Evolutionary conservation across 2,797 vertebrate genomes (phyloP), one percentile per base, ranked within the genome.

Genomic region (Anisognathus igniventris): DNA sequence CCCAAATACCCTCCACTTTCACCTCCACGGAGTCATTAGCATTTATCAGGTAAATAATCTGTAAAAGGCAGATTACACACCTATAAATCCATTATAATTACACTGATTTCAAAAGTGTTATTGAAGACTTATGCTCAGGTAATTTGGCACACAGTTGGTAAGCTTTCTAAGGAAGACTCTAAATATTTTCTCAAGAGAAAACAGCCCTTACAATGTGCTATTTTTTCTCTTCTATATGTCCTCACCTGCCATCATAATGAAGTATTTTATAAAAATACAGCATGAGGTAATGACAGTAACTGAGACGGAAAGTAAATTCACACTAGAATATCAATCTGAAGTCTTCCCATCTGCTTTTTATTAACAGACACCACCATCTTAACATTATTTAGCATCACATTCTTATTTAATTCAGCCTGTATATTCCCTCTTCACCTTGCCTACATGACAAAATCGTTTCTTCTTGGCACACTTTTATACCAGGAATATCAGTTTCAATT

Each of bases 21-120:
- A 88, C 80, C 27, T 95, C 73, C 44, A 70, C 88, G 77, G 24
- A 84, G 28, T 79, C 70, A 82, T 90, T 92, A 90, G 21, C 47
- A 83, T 95, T 95, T 88, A 90, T 90, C 76, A 81, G 93, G 66
- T 81, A 95, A 93, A 88, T 81, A 93, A 80, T 86, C 77, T 82
- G 37, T 66, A 83, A 88, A 78, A 86, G 39, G 27, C 20, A 93
- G 86, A 81, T 90, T 66, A 92, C 48, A 56, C 13, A 22, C 15
- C 51, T 66, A 93, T 93, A 94, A 94, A 95, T 95, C 92, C 60
- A 31, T 90, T 93, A 76, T 73, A 92, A 86, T 86, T 82, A 70
- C 37, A 74, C 16, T 42, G 48, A 79, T 88, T 90, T 85, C 14
- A 45, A 35, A 92, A 56, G 30, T 35, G 10, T 88, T 90, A 53